phyloP scores from a whole-genome alignment of 1,140 invertebrate species.

The Bombus affinis region DNA sequence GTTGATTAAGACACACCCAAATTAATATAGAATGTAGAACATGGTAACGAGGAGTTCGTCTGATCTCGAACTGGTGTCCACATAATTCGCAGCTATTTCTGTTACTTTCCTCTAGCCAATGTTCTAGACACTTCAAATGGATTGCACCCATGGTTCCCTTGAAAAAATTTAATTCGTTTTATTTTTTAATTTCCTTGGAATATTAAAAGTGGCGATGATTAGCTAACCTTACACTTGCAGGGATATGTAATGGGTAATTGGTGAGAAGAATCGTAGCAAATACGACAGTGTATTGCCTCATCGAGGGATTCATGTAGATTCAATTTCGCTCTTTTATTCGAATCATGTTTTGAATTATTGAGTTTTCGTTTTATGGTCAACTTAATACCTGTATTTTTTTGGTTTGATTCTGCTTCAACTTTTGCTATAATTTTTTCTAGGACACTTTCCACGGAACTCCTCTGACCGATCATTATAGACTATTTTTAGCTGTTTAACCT shows the following conservation, averaged over 20 bases:
- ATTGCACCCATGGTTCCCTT: constrained; percentile 84
- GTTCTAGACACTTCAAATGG: constrained; percentile 83
- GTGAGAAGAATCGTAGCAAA: constrained; percentile 72
- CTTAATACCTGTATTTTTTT: constrained; percentile 14
- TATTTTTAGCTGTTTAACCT: constrained; percentile 2
- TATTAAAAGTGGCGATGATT: neutral
- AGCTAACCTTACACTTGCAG: constrained; percentile 74
- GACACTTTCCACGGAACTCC: constrained; percentile 47
- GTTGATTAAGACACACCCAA: constrained; percentile 70
- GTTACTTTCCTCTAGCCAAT: constrained; percentile 82
- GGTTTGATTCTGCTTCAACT: constrained; percentile 57
- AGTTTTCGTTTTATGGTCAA: constrained; percentile 19
- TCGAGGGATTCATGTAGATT: constrained; percentile 45
- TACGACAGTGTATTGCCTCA: constrained; percentile 71
- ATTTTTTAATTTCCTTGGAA: neutral
- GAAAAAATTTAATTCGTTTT: constrained; percentile 14
- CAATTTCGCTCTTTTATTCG: constrained; percentile 46
- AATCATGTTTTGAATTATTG: constrained; percentile 13
- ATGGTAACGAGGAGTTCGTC: constrained; percentile 71
- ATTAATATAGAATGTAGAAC: constrained; percentile 67
- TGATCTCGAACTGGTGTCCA: constrained; percentile 70
- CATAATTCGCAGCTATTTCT: constrained; percentile 79
- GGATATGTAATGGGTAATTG: constrained; percentile 69
- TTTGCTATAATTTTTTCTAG: constrained; percentile 66
- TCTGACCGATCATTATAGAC: constrained; percentile 42